Evolutionary conservation across 2,797 vertebrate genomes (phyloP).

Genomic region (Chiloscyllium punctatum): DNA sequence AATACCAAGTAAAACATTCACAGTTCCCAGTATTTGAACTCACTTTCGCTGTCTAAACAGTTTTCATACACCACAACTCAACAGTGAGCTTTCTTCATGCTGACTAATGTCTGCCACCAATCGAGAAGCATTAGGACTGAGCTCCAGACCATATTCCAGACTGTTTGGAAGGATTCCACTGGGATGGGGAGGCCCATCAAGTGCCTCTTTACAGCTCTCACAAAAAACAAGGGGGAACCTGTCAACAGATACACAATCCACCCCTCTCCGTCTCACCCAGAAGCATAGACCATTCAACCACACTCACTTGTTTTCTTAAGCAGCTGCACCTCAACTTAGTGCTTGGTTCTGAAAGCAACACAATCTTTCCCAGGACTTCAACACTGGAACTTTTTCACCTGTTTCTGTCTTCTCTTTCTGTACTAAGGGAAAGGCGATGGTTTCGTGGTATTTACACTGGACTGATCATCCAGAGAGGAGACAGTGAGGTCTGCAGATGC

Average conservation of each 20-base stretch:
- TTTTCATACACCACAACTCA: not conserved
- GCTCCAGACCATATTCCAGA: not conserved
- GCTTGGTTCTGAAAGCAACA: not conserved
- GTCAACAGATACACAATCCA: not conserved
- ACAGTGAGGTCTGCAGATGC: too few relatives aligned
- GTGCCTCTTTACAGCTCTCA: not conserved
- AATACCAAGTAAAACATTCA: not conserved
- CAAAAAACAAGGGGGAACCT: not conserved
- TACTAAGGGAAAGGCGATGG: too few relatives aligned
- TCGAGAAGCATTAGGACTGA: not conserved
- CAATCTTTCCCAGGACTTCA: not conserved
- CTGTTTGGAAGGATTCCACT: not conserved
- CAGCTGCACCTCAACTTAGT: not conserved
- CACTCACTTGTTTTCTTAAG: not conserved
- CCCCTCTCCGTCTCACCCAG: not conserved
- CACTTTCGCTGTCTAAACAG: conserved; percentile 15
- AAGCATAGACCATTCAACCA: not conserved
- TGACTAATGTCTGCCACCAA: not conserved
- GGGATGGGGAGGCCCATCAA: not conserved
- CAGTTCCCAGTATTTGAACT: not conserved
- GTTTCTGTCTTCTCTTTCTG: not conserved
- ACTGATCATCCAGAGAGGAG: too few relatives aligned
- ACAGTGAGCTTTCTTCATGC: conserved; percentile 23
- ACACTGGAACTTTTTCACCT: not conserved
- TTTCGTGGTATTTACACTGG: too few relatives aligned